These are phyloP conservation scores for Phortica variegata DNA, from an alignment of 1,140 invertebrate genomes.

Conservation along the genomic window DNA sequence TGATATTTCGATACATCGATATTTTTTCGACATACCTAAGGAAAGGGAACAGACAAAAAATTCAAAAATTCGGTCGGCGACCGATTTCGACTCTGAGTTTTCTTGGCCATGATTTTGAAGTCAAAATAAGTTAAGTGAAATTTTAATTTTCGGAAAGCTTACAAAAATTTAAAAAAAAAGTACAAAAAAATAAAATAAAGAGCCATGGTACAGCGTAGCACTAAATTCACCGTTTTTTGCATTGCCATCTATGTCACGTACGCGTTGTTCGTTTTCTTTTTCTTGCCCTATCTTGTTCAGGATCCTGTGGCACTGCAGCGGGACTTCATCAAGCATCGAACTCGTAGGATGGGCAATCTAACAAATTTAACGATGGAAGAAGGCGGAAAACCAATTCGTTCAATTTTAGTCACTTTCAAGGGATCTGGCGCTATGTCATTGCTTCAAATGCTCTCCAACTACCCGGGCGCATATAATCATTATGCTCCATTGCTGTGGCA, in stretches of 20 bases:
- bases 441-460: constrained; percentile 21
- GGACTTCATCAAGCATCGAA: constrained; percentile 7
- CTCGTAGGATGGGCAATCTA: constrained; percentile 19
- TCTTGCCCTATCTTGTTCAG: constrained; percentile 27
- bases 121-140: too few species aligned
- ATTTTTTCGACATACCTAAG: too few species aligned
- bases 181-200: too few species aligned
- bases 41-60: too few species aligned
- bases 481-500: constrained; percentile 26
- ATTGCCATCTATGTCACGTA: constrained; percentile 28
- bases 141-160: too few species aligned
- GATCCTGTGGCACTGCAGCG: constrained; percentile 24
- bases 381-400: constrained; percentile 26
- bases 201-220: constrained; percentile 15
- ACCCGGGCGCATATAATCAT: constrained; percentile 35
- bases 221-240: constrained; percentile 30
- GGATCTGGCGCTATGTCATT: constrained; percentile 31
- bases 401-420: constrained; percentile 31
- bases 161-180: too few species aligned
- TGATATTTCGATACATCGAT: too few species aligned
- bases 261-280: constrained; percentile 25
- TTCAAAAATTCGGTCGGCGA: too few species aligned
- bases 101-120: too few species aligned
- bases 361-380: constrained; percentile 24
- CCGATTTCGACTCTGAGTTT: too few species aligned